Conservation (phyloP, 1,140 invertebrate species). For the Rhizoglyphus robini region DNA sequence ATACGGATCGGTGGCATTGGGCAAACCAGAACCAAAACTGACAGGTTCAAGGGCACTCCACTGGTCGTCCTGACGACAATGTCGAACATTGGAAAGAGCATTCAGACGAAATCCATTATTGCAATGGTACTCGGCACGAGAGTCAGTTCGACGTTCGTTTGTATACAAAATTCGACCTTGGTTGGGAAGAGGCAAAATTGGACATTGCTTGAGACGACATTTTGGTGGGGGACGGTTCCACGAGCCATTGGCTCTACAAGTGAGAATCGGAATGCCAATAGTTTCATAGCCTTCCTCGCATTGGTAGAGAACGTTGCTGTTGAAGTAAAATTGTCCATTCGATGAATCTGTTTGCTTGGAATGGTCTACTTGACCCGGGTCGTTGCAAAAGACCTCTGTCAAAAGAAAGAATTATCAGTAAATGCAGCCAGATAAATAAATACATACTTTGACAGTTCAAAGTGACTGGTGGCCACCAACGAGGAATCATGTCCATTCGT, state of each 20-base stretch:
- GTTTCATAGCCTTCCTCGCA: conserved; percentile 14
- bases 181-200: background rate
- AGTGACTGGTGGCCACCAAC: background rate
- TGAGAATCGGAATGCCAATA: conserved; percentile 9
- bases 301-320: conserved; percentile 8
- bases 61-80: conserved; percentile 6
- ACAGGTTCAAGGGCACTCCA: conserved; percentile 14
- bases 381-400: background rate
- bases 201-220: conserved; percentile 18
- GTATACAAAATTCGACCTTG: conserved; percentile 7
- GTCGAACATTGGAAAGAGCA: background rate
- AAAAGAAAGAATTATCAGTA: background rate
- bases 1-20: background rate
- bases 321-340: conserved; percentile 1
- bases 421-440: background rate
- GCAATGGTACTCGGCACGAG: background rate
- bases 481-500: background rate
- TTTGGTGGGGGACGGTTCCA: conserved; percentile 8
- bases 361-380: conserved; percentile 12
- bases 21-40: background rate
- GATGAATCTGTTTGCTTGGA: background rate
- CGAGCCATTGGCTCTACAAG: background rate
- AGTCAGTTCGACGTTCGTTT: background rate
- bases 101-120: conserved; percentile 5
- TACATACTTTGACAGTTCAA: conserved; percentile 14